Evolutionary conservation across 1,140 invertebrate species (phyloP), one percentile per base, ranked within the genome.

Genomic region (Rhyacophila brunnea): DNA sequence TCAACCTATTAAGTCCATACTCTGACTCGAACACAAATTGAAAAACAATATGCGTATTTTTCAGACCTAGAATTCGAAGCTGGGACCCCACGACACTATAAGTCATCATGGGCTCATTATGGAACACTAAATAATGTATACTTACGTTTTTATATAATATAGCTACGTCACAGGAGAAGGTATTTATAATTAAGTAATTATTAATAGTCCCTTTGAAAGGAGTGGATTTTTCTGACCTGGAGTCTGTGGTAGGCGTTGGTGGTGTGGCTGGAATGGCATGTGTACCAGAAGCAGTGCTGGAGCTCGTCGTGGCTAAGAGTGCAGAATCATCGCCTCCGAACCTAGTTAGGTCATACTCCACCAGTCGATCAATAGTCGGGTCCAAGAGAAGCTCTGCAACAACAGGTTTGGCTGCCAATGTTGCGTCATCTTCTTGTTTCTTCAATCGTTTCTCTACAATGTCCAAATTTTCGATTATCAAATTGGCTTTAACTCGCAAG

Each of bases 381-480:
- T 92, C 89, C 15, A 89, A 73, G 7, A 90, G 70, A 1, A 90
- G 71, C 68, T 90, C 88, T 1, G 87, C 83, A 0, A 87, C 84
- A 10, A 87, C 87, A 0, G 85, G 86, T 32, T 86, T 73, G 58
- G 89, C 86, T 0, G 86, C 83, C n/a, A 90, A 70, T 6, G 80
- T 86, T 1, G 85, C 85, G 42, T 90, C 88, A 64, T 89, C 86
- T 66, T 90, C 89, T 66, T 91, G 89, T 69, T 91, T 91, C 73
- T 90, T 91, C 19, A 93, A 71, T 34, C 89, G 80, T 61, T 88
- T 90, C 68, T 93, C 90, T 6, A 93, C 90, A 72, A 90, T 87
- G 68, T 90, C 89, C 52, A 94, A 77, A 70, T 93, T 93, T 56
- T 90, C 87, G 15, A 93, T 93, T 45, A 94, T 94, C 60, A 91